Evolutionary conservation across 2,888 invertebrate genomes (phyloP).

Genomic region (Pycnomerus fuliginosus): DNA sequence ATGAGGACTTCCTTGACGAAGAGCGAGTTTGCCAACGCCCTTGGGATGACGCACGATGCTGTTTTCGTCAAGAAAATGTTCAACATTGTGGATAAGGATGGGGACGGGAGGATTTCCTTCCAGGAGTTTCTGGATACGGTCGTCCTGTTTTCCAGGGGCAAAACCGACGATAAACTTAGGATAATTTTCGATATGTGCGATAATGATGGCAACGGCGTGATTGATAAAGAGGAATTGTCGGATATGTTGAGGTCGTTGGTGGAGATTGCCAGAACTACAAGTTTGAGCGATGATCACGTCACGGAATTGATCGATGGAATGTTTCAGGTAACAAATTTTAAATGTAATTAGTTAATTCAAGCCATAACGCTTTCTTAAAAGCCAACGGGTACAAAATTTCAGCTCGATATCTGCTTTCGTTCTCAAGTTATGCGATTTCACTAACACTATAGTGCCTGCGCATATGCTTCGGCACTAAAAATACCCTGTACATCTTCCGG

Average conservation of each 20-base stretch:
- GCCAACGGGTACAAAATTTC: not conserved
- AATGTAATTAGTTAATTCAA: not conserved
- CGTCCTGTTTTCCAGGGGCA: constrained; percentile 86
- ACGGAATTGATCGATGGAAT: constrained; percentile 92
- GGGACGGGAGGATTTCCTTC: constrained; percentile 91
- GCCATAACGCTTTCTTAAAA: not conserved
- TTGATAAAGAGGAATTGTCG: constrained; percentile 89
- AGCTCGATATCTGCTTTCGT: too few species aligned
- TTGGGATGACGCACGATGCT: constrained; percentile 94
- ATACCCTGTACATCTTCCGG: too few species aligned
- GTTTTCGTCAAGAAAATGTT: constrained; percentile 97
- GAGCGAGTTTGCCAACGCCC: constrained; percentile 89
- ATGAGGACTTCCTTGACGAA: constrained; percentile 92
- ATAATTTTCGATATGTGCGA: constrained; percentile 98
- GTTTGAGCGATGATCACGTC: constrained; percentile 85
- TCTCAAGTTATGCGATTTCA: too few species aligned
- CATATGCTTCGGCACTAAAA: too few species aligned
- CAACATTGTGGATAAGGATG: constrained; percentile 93
- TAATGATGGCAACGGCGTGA: constrained; percentile 90
- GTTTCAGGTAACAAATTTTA: constrained; percentile 67
- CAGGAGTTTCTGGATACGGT: constrained; percentile 93
- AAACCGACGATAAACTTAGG: constrained; percentile 88
- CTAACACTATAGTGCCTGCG: too few species aligned
- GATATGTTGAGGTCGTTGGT: constrained; percentile 92
- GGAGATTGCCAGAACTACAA: constrained; percentile 90